Conservation (phyloP, 2,797 vertebrate genomes). For the Falco berigora region DNA sequence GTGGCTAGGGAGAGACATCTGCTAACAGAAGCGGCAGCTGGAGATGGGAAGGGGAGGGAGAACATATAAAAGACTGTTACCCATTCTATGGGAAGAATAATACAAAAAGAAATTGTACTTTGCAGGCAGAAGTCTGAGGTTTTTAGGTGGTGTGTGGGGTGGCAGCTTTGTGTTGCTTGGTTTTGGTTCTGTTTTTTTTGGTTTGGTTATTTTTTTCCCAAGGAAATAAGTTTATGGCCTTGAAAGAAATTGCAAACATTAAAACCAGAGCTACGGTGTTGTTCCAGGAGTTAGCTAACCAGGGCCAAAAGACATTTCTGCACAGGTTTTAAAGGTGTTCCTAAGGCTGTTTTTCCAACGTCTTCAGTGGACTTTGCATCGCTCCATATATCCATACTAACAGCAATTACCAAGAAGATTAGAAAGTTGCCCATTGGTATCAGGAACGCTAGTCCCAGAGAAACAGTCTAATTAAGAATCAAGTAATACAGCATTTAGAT, state of each 20-base stretch:
- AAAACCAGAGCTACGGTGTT: neutral
- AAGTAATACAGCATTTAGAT: neutral
- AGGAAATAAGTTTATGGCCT: neutral
- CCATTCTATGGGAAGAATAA: neutral
- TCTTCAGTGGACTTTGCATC: neutral
- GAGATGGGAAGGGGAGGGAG: neutral
- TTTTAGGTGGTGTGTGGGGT: neutral
- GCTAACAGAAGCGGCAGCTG: neutral
- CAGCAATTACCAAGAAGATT: constrained; percentile 10
- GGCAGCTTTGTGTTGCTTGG: neutral
- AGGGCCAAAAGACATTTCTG: neutral
- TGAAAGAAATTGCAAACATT: neutral
- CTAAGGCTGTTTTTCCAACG: neutral
- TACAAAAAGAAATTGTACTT: neutral
- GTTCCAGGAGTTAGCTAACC: neutral
- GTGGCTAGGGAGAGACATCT: neutral
- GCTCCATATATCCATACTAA: neutral
- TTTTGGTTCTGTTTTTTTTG: neutral
- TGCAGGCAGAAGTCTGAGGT: neutral
- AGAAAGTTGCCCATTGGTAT: neutral
- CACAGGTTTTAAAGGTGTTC: neutral
- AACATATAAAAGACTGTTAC: neutral
- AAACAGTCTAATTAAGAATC: constrained; percentile 47
- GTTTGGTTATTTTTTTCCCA: neutral
- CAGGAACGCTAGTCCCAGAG: neutral